Evolutionary conservation across 2,888 invertebrate genomes (phyloP).

Genomic region (Julus scandinavius): DNA sequence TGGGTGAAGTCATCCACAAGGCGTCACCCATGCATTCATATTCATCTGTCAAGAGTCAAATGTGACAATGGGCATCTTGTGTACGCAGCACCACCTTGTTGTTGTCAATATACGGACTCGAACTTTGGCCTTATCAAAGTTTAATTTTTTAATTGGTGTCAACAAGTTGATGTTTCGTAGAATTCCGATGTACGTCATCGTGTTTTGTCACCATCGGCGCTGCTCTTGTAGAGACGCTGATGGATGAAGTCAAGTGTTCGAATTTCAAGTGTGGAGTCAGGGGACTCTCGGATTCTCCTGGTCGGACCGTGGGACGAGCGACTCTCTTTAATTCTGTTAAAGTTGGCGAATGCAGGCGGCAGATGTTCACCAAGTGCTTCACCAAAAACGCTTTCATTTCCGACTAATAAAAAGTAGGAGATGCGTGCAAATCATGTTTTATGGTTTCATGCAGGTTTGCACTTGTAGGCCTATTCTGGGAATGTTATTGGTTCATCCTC

Average conservation of each 20-base stretch:
- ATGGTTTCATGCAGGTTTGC: slow-evolving; percentile 6
- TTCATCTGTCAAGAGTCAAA: background rate
- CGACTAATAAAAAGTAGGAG: slow-evolving; percentile 7
- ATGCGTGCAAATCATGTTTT: slow-evolving; percentile 21
- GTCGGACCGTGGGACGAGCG: background rate
- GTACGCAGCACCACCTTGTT: background rate
- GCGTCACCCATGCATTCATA: background rate
- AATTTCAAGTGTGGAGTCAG: background rate
- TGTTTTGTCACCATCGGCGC: background rate
- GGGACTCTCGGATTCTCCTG: background rate
- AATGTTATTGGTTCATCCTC: background rate
- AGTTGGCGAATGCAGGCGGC: background rate
- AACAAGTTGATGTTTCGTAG: background rate
- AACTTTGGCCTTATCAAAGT: background rate
- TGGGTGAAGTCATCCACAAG: no score
- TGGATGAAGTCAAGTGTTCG: background rate
- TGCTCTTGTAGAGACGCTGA: background rate
- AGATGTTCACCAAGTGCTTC: slow-evolving; percentile 34
- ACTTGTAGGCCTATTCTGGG: slow-evolving; percentile 15
- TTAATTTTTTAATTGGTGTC: slow-evolving; percentile 30
- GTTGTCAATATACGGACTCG: background rate
- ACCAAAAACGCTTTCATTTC: slow-evolving; percentile 17
- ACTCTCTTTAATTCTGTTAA: slow-evolving; percentile 4
- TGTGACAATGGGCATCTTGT: background rate
- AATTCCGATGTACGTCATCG: slow-evolving; percentile 23